Evolutionary conservation across 2,113 vertebrate species (phyloP), one percentile per base, ranked within the genome.

Genomic region (Grammomys dolichurus): DNA sequence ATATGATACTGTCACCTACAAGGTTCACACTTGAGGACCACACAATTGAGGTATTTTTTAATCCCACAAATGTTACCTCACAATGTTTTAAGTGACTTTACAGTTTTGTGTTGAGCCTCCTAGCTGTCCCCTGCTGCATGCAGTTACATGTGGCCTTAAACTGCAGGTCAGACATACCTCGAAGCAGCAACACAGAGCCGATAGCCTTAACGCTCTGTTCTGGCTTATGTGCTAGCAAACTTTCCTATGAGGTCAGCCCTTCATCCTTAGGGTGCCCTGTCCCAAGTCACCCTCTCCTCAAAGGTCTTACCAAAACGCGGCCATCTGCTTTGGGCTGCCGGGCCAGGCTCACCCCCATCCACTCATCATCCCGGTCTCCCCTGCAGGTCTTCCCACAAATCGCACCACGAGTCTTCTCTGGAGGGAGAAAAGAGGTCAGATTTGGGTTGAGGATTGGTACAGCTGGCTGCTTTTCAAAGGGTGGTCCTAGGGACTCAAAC

Each of bases 261-360:
- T 11, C 24, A 10, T 48, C 72, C 28, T 76, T n/a, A 65, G 43
- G 4, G 28, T 1, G 76, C 58, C 22, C 22, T 60, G 12, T 63
- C 90, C 56, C 85, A 28, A 54, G 54, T 51, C 17, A 0, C 40
- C 67, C 8, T n/a, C 87, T 40, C 97, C 91, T 89, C 46, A 67
- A 24, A 65, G 88, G 78, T 36, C 99, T 99, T 98, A 99, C 99
- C 99, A 99, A 97, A 94, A 99, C 98, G 31, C 98, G 99, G 97
- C 99, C 99, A 24, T 98, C 98, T 70, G 98, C 98, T 95, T 95
- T 99, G 31, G 99, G 98, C 98, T 99, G 99, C 65, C 99, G 99
- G 63, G 99, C 99, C 97, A 99, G 98, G 97, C 99, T 99, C 97
- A 99, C 99, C 0, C 99, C 99, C 99, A 99, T 99, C 99, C 99